Base-by-base conservation (phyloP, 2,113 vertebrate species). In the Phylloscopus trochiloides region DNA sequence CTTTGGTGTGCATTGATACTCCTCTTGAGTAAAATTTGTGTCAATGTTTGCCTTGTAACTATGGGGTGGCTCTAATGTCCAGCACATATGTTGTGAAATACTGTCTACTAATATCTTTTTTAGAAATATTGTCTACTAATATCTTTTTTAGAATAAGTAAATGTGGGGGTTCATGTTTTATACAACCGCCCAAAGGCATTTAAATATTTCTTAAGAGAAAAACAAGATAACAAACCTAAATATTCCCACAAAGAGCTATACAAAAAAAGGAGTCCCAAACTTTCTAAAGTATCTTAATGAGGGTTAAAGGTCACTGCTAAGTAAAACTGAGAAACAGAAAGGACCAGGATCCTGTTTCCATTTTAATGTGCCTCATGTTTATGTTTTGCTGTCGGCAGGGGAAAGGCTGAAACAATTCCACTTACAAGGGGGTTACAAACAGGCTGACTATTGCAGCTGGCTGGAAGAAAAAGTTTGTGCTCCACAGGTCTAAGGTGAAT, bases 281-380 rank as follows among this genome's bases (percentile, higher is more conserved):
- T 96, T 98, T 97, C 97, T 96, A 66, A 94, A 97, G 91, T 96
- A 97, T 96, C 97, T 98, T 98, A 98, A 98, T 98, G 96, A 98
- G 97, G 97, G 97, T 97, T 97, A 98, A 97, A 97, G 98, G 98
- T 98, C 98, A 96, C 77, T 91, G 94, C 97, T 98, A 98, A 98
- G 97, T 97, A 98, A 97, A 97, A 97, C 98, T 96, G 96, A 97
- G 98, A 97, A 98, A 96, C 97, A 97, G 97, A 97, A 97, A 98
- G 94, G 96, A 96, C 78, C 93, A 94, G 97, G 98, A 98, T 98
- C 98, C 98, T 98, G 98, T 98, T 98, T 98, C 98, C 98, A 98
- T 98, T 98, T 98, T 98, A 98, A 97, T 97, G 97, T 96, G 94
- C 84, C 93, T 94, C 90, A 88, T 97, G 98, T 98, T 98, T 98